Percentiles rank a stretch among this genome's conserved stretches.
These are phyloP conservation scores for Bombus pyrosoma DNA, from an alignment of 1,140 invertebrate genomes.

Conservation along the genomic window DNA sequence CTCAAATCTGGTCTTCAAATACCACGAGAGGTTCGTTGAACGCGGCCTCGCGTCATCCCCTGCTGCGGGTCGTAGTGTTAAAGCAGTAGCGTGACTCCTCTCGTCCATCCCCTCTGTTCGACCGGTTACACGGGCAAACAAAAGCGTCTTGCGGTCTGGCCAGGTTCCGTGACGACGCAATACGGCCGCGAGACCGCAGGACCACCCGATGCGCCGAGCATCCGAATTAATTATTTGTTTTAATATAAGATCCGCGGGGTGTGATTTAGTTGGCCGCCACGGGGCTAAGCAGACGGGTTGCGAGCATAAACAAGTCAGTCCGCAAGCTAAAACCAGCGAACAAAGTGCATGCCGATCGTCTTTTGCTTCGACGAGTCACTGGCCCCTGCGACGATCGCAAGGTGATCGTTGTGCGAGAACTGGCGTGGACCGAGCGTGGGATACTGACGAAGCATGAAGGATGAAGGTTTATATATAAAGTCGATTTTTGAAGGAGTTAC, in stretches of 20 bases:
- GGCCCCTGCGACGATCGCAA: slow-evolving; percentile 4
- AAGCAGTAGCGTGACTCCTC: slow-evolving; percentile 60
- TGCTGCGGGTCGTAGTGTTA: slow-evolving; percentile 63
- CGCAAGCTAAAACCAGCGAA: slow-evolving; percentile 21
- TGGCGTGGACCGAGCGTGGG: too few species aligned
- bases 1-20: neutral
- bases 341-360: slow-evolving; percentile 9
- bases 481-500: neutral
- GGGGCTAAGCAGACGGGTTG: slow-evolving; percentile 69
- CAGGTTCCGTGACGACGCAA: slow-evolving; percentile 38
- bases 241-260: slow-evolving; percentile 81
- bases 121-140: slow-evolving; percentile 41
- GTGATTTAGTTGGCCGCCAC: slow-evolving; percentile 79
- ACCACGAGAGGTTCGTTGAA: slow-evolving; percentile 40
- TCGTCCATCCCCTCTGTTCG: slow-evolving; percentile 8
- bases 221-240: slow-evolving; percentile 83
- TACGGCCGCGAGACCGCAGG: slow-evolving; percentile 53
- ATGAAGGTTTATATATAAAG: neutral
- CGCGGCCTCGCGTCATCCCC: slow-evolving; percentile 45
- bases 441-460: neutral
- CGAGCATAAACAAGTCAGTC: slow-evolving; percentile 77
- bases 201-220: slow-evolving; percentile 79
- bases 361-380: neutral
- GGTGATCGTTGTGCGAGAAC: neutral
- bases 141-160: slow-evolving; percentile 48